phyloP scores from a whole-genome alignment of 2,888 invertebrate species.

The Aphidius colemani region DNA sequence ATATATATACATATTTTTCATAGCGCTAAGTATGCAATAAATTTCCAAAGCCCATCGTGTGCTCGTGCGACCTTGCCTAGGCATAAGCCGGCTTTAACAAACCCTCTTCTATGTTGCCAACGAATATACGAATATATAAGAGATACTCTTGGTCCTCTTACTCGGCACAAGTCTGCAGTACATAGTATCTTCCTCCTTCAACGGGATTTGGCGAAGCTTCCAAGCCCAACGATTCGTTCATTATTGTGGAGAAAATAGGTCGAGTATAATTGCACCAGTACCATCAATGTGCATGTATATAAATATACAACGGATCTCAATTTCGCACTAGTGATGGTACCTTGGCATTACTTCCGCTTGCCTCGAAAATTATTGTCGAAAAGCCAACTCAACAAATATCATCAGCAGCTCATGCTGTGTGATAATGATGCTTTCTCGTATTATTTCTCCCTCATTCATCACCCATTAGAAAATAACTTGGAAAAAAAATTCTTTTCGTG shows the following conservation, averaged over 20 bases:
- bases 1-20: constrained; percentile 10
- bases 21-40: constrained; percentile 30
- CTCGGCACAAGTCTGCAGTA: constrained; percentile 21
- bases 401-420: neutral
- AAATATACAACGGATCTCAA: constrained; percentile 34
- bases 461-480: constrained; percentile 39
- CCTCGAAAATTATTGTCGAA: neutral
- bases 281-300: neutral
- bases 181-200: constrained; percentile 24
- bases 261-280: constrained; percentile 51
- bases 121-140: too few species aligned
- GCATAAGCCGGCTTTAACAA: constrained; percentile 55
- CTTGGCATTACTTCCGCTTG: constrained; percentile 4
- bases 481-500: constrained; percentile 7
- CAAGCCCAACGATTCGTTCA: constrained; percentile 48
- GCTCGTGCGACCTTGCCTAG: constrained; percentile 47
- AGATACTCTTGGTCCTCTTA: constrained; percentile 15
- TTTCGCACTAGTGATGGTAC: constrained; percentile 30
- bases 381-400: too few species aligned
- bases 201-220: constrained; percentile 53
- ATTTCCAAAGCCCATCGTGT: constrained; percentile 14
- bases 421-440: constrained; percentile 13
- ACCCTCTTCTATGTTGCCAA: constrained; percentile 31
- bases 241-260: constrained; percentile 58
- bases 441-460: constrained; percentile 28